Conservation (phyloP, 2,888 invertebrate genomes). For the Melinaea marsaeus region DNA sequence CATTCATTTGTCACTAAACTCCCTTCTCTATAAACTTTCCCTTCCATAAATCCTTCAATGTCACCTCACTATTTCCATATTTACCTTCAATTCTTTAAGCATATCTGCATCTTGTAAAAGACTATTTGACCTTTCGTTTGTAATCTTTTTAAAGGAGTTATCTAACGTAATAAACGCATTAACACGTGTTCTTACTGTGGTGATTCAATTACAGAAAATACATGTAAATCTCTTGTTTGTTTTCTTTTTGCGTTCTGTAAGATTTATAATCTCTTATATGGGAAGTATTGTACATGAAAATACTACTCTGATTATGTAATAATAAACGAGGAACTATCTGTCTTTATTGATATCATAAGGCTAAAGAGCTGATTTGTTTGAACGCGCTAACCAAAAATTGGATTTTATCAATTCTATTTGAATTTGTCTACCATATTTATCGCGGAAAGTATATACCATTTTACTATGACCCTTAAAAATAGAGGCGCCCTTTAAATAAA, state of each 20-base stretch:
- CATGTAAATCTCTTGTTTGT: conserved; percentile 17
- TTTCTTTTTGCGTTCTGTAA: conserved; percentile 6
- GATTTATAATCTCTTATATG: neutral
- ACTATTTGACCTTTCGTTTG: conserved; percentile 22
- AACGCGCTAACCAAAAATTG: too few species aligned
- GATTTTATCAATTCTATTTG: too few species aligned
- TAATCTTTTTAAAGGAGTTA: conserved; percentile 33
- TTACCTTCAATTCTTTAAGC: conserved; percentile 9
- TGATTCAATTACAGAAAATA: conserved; percentile 25
- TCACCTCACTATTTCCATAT: conserved; percentile 5
- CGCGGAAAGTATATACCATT: too few species aligned
- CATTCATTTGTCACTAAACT: conserved; percentile 29
- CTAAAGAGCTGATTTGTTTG: too few species aligned
- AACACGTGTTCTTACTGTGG: conserved; percentile 29
- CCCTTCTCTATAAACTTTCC: conserved; percentile 23
- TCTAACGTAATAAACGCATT: conserved; percentile 32
- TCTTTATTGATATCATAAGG: too few species aligned
- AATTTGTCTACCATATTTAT: too few species aligned
- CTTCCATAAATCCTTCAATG: conserved; percentile 12
- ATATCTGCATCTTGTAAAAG: conserved; percentile 22
- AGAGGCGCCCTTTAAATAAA: too few species aligned
- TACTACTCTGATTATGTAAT: too few species aligned
- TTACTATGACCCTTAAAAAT: too few species aligned
- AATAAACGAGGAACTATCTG: too few species aligned
- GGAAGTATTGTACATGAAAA: too few species aligned